Evolutionary conservation across 2,797 vertebrate genomes (phyloP).

Genomic region (Molothrus aeneus): DNA sequence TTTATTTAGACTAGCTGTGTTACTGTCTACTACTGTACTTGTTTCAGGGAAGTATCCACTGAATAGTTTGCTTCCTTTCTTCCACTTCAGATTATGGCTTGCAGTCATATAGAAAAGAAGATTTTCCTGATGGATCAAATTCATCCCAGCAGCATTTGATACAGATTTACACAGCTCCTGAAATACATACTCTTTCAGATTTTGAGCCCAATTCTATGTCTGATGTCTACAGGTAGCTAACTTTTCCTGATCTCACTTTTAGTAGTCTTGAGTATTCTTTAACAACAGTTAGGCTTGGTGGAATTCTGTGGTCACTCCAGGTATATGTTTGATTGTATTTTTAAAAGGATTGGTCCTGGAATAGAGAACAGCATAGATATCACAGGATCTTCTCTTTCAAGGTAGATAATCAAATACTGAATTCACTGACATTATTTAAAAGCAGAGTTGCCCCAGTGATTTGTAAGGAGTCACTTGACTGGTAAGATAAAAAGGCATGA

Average conservation of each 20-base stretch:
- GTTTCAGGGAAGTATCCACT: not conserved
- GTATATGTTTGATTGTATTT: not conserved
- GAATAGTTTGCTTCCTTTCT: constrained; percentile 3
- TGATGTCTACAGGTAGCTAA: constrained; percentile 83
- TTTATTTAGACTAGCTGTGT: not conserved
- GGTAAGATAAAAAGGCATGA: not conserved
- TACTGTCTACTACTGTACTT: not conserved
- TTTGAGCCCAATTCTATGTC: constrained; percentile 77
- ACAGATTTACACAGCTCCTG: constrained; percentile 82
- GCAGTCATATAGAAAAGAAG: constrained; percentile 77
- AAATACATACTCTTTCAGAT: constrained; percentile 69
- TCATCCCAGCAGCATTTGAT: constrained; percentile 75
- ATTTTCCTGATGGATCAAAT: constrained; percentile 70
- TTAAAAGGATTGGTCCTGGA: not conserved
- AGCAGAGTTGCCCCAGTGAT: not conserved
- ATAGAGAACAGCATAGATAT: not conserved
- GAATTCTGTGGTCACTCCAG: not conserved
- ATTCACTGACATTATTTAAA: not conserved
- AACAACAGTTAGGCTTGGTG: not conserved
- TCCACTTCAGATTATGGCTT: constrained; percentile 82
- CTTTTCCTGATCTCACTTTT: not conserved
- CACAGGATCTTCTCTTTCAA: not conserved
- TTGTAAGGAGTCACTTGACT: not conserved
- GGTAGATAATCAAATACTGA: not conserved
- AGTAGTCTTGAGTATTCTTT: not conserved